phyloP scores from a whole-genome alignment of 2,797 vertebrate genomes.

The Perodicticus potto region DNA sequence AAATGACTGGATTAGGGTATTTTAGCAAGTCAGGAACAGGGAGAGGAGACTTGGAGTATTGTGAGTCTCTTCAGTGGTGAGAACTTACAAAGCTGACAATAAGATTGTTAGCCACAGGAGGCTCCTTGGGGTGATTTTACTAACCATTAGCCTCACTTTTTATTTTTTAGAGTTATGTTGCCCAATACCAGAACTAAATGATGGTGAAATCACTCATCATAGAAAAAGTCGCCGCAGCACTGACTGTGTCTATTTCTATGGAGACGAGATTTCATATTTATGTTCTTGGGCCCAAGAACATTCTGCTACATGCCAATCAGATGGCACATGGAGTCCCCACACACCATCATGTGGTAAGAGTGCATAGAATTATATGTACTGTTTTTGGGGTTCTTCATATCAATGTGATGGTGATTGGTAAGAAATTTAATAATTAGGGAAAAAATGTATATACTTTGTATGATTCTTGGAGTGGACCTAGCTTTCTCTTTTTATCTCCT shows the following conservation, averaged over 20 bases:
- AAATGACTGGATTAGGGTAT: neutral
- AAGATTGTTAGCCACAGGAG: neutral
- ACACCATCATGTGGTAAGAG: slow-evolving; percentile 70
- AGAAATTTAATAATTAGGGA: neutral
- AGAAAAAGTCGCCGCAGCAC: rapidly evolving
- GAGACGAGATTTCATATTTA: rapidly evolving
- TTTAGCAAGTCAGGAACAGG: neutral
- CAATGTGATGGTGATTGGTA: slow-evolving; percentile 5
- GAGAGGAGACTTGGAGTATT: neutral
- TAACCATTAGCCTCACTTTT: neutral
- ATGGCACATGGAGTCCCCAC: slow-evolving; percentile 60
- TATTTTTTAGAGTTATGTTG: slow-evolving; percentile 71
- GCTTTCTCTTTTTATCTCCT: neutral
- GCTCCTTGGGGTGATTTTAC: neutral
- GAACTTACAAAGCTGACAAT: neutral
- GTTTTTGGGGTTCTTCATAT: slow-evolving; percentile 19
- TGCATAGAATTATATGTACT: neutral
- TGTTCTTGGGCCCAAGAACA: rapidly evolving
- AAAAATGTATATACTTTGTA: neutral
- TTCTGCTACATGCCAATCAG: neutral
- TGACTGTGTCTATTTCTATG: slow-evolving; percentile 9
- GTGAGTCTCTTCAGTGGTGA: neutral
- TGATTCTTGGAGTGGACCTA: neutral
- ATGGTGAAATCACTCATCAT: rapidly evolving
- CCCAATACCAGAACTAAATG: neutral